Percentiles rank a stretch among this genome's conserved stretches.
Evolutionary conservation across 2,797 vertebrate genomes (phyloP).

Genomic region (Anguilla obscura): DNA sequence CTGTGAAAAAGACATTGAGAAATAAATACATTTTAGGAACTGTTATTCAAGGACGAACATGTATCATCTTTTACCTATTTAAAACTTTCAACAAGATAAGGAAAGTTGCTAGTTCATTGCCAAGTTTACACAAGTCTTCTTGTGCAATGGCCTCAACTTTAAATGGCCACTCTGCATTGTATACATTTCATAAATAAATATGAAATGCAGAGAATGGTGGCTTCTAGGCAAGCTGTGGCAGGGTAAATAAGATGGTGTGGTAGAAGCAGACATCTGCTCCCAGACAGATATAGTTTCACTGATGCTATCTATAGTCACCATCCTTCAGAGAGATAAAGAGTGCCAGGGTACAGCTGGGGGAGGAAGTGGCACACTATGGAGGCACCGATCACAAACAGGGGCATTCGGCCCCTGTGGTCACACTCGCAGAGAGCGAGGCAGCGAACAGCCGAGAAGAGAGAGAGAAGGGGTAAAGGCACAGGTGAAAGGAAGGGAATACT

Average conservation of each 20-base stretch:
- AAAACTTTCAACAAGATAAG: not conserved
- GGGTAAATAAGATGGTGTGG: slow-evolving; percentile 69
- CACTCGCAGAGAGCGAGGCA: slow-evolving; percentile 55
- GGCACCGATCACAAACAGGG: slow-evolving; percentile 59
- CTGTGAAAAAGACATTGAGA: not conserved
- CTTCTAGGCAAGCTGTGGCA: slow-evolving; percentile 69
- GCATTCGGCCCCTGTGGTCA: slow-evolving; percentile 73
- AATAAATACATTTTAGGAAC: not conserved
- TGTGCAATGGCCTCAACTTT: not conserved
- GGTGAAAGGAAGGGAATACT: slow-evolving; percentile 48
- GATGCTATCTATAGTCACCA: slow-evolving; percentile 76
- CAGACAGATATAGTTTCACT: slow-evolving; percentile 75
- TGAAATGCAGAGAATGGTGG: slow-evolving; percentile 34
- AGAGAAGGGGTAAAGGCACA: slow-evolving; percentile 34
- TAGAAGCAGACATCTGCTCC: slow-evolving; percentile 80
- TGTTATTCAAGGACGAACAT: not conserved
- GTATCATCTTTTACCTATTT: not conserved
- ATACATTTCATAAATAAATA: slow-evolving; percentile 19
- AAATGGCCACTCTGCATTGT: not conserved
- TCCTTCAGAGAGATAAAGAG: slow-evolving; percentile 78
- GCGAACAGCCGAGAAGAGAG: slow-evolving; percentile 44
- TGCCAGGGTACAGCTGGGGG: slow-evolving; percentile 55
- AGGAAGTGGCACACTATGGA: slow-evolving; percentile 77
- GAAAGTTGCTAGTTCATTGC: not conserved
- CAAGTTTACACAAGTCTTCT: slow-evolving; percentile 14